phyloP scores from a whole-genome alignment of 2,888 invertebrate species.

The Lasius platythorax region DNA sequence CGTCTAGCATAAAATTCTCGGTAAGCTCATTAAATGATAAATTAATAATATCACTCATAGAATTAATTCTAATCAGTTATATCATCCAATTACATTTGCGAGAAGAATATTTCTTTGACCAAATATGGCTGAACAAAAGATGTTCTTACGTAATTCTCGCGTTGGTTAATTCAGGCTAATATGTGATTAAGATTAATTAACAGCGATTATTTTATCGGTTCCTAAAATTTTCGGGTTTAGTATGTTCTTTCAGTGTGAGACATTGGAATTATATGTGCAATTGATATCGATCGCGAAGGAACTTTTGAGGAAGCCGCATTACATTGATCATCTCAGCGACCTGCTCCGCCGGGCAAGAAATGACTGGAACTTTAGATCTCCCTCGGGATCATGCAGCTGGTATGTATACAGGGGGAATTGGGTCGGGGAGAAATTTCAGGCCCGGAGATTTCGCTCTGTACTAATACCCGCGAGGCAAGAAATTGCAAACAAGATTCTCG shows the following conservation, averaged over 20 bases:
- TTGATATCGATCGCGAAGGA: slow-evolving; percentile 29
- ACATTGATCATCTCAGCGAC: slow-evolving; percentile 59
- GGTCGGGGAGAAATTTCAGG: slow-evolving; percentile 64
- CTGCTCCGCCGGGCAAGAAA: slow-evolving; percentile 60
- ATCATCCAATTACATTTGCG: background rate
- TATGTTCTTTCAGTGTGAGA: background rate
- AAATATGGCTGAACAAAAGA: background rate
- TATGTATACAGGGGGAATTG: slow-evolving; percentile 42
- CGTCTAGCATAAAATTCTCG: background rate
- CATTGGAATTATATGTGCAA: background rate
- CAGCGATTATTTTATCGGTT: background rate
- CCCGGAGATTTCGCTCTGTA: slow-evolving; percentile 64
- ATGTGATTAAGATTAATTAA: slow-evolving; percentile 8
- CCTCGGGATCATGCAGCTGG: slow-evolving; percentile 37
- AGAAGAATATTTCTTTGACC: background rate
- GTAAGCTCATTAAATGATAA: background rate
- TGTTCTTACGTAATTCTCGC: background rate
- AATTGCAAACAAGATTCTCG: slow-evolving; percentile 74
- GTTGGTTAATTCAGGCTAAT: background rate
- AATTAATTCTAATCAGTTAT: background rate
- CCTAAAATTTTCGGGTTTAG: background rate
- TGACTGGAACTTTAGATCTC: slow-evolving; percentile 55
- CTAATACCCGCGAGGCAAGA: slow-evolving; percentile 73
- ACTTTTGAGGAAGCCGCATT: background rate
- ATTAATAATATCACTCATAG: background rate